Percentiles rank a stretch among this genome's conserved stretches.
Conservation (phyloP, 92 coral and sea anemone species). For the Umimayanthus kanabou region DNA sequence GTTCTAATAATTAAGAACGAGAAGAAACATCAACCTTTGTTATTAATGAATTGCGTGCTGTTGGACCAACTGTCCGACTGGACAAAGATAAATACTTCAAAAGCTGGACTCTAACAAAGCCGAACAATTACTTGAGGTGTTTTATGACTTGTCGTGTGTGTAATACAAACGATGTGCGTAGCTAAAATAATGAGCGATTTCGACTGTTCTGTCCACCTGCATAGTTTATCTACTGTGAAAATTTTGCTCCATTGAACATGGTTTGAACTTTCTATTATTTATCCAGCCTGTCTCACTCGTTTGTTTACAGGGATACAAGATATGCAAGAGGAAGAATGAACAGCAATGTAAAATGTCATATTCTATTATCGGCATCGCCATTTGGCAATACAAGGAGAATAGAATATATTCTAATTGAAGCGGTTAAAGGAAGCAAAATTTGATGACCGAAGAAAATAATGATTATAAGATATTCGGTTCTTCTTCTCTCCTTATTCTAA, state of each 20-base stretch:
- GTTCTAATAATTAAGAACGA: not conserved
- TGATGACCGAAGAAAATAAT: too few species aligned
- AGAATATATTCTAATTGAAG: too few species aligned
- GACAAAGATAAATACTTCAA: not conserved
- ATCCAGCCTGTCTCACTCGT: not conserved
- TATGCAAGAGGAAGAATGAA: too few species aligned
- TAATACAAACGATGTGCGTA: not conserved
- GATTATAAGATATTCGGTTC: too few species aligned
- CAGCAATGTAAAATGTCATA: too few species aligned
- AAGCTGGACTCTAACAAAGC: not conserved
- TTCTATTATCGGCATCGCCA: too few species aligned
- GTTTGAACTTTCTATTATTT: not conserved
- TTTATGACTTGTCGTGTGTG: not conserved
- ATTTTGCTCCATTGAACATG: not conserved
- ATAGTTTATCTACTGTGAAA: not conserved
- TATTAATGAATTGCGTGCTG: not conserved
- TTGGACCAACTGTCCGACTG: constrained; percentile 1
- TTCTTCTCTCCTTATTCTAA: too few species aligned
- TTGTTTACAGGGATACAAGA: not conserved
- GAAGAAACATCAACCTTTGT: not conserved
- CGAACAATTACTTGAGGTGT: not conserved
- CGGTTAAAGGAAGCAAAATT: too few species aligned
- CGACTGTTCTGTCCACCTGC: too few species aligned
- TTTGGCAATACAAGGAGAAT: too few species aligned
- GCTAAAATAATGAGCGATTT: not conserved